These are phyloP conservation scores for Drosophila basisetae DNA, from an alignment of 2,888 invertebrate species.

Conservation along the genomic window DNA sequence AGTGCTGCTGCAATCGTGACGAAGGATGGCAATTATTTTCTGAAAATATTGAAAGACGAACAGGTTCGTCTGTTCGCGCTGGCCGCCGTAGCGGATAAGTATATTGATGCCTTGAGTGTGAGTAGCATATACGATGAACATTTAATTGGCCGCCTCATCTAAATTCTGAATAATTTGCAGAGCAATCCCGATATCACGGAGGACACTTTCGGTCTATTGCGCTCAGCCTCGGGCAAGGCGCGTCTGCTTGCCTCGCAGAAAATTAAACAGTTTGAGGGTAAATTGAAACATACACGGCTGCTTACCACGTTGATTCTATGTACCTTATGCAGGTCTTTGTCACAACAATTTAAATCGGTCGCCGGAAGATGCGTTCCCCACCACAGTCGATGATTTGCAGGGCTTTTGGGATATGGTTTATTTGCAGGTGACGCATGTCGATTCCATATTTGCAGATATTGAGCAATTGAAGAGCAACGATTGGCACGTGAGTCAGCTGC, in stretches of 20 bases:
- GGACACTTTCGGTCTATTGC: conserved; percentile 92
- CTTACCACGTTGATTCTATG: neutral
- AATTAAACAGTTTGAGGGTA: conserved; percentile 97
- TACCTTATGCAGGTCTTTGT: conserved; percentile 87
- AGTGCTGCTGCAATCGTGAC: neutral
- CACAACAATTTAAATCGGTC: conserved; percentile 89
- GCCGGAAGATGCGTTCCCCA: conserved; percentile 93
- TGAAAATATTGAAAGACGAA: conserved; percentile 91
- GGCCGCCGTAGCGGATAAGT: conserved; percentile 89
- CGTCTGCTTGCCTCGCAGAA: conserved; percentile 95
- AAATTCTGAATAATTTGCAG: conserved; percentile 49
- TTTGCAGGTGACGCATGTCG: conserved; percentile 94
- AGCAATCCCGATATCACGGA: conserved; percentile 88
- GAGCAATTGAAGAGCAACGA: conserved; percentile 88
- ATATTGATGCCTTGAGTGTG: conserved; percentile 87
- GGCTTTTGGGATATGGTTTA: conserved; percentile 99
- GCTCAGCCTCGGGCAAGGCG: conserved; percentile 96
- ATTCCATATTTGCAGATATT: conserved; percentile 91
- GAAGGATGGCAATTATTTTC: conserved; percentile 91
- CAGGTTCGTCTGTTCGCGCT: conserved; percentile 89
- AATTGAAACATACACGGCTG: neutral
- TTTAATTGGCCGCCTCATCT: neutral
- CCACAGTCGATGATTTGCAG: conserved; percentile 94
- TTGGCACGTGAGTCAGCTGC: conserved; percentile 87
- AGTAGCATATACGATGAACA: conserved; percentile 30